These are phyloP conservation scores for human DNA, from an alignment of 2,113 vertebrate genomes.

Conservation along the genomic window GRCh38 chr1:88541001-88541500, in stretches of 20 bases:
- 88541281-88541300: too few species aligned
- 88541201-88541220: background rate
- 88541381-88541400: too few species aligned
- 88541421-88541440: too few species aligned
- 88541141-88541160: background rate
- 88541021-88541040: background rate
- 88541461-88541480: too few species aligned
- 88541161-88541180: slow-evolving; percentile 15
- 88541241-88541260: background rate
- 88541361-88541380: too few species aligned
- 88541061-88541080: slow-evolving; percentile 42
- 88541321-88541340: too few species aligned
- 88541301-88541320: too few species aligned
- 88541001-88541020: slow-evolving; percentile 13
- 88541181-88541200: background rate
- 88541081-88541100: background rate
- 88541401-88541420: too few species aligned
- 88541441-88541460: too few species aligned
- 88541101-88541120: background rate
- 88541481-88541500: too few species aligned
- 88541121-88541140: slow-evolving; percentile 1
- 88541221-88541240: background rate
- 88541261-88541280: background rate
- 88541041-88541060: background rate
- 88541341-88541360: too few species aligned